A percentile compares a stretch with the other conserved stretches of the same genome.
phyloP scores from a whole-genome alignment of 2,113 vertebrate genomes.

The Diadophis punctatus region DNA sequence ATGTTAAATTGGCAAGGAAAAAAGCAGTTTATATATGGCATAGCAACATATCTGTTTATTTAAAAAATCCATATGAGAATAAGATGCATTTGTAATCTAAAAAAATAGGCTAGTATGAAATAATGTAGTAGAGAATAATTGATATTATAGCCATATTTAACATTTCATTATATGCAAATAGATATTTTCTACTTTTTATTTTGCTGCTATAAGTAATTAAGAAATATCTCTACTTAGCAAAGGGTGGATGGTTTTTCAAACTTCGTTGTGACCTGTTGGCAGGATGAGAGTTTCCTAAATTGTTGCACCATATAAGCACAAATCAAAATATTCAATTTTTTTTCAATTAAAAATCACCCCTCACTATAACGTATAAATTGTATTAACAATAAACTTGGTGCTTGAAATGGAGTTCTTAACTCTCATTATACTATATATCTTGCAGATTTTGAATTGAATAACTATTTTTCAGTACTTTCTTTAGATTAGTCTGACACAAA shows the following conservation, averaged over 20 bases:
- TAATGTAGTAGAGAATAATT: not conserved
- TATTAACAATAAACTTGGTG: too few relatives aligned
- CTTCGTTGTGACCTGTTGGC: not conserved
- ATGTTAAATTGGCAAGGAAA: not conserved
- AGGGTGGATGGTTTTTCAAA: not conserved
- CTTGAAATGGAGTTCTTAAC: too few relatives aligned
- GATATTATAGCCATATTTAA: not conserved
- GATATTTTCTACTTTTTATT: constrained; percentile 28
- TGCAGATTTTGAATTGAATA: too few relatives aligned
- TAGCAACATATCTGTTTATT: not conserved
- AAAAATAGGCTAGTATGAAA: not conserved
- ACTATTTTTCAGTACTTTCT: too few relatives aligned
- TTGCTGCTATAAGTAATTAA: not conserved
- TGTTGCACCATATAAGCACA: not conserved
- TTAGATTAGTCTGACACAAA: too few relatives aligned
- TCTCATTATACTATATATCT: too few relatives aligned
- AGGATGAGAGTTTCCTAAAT: not conserved
- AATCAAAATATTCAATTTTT: not conserved
- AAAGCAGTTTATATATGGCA: constrained; percentile 18
- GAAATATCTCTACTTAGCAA: not conserved
- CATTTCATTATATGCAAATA: constrained; percentile 27
- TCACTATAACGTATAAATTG: too few relatives aligned
- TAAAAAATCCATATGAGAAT: not conserved
- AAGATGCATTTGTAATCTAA: constrained; percentile 39
- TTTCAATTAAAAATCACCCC: too few relatives aligned